Conservation (phyloP, 2,113 vertebrate genomes). For the Gavialis gangeticus region DNA sequence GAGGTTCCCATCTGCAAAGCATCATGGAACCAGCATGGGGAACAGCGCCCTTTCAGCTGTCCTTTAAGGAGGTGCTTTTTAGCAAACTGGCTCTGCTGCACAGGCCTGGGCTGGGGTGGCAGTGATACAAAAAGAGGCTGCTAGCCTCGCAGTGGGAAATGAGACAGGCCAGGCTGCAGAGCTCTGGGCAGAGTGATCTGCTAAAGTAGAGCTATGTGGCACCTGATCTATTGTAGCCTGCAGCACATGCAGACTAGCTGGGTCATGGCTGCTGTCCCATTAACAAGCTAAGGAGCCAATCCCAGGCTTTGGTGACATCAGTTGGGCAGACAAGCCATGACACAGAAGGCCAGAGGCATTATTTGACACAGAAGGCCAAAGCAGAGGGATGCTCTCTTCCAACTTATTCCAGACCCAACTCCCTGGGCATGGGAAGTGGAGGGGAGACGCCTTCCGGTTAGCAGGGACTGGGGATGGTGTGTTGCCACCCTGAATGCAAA, state of each 20-base stretch:
- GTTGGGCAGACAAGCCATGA: too few relatives aligned
- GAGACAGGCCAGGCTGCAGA: not conserved
- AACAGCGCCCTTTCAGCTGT: not conserved
- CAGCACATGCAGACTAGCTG: not conserved
- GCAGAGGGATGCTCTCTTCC: too few relatives aligned
- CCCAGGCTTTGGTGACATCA: too few relatives aligned
- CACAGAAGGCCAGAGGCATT: too few relatives aligned
- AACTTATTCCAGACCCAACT: too few relatives aligned
- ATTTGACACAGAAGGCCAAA: too few relatives aligned
- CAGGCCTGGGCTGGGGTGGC: not conserved
- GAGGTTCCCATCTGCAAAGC: too few relatives aligned
- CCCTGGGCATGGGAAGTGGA: too few relatives aligned
- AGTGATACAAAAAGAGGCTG: not conserved
- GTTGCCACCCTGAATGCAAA: too few relatives aligned
- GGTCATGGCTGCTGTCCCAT: not conserved
- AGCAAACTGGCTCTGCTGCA: too few relatives aligned
- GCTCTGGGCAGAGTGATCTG: not conserved
- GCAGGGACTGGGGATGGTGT: too few relatives aligned
- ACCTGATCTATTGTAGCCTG: not conserved
- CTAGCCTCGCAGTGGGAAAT: not conserved
- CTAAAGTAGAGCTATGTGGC: not conserved
- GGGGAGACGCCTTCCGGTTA: too few relatives aligned
- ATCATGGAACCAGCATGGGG: not conserved
- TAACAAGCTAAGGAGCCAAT: not conserved
- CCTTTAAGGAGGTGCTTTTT: not conserved